Conservation (phyloP, 2,888 invertebrate genomes). For the Hydroisotoma schaefferi region DNA sequence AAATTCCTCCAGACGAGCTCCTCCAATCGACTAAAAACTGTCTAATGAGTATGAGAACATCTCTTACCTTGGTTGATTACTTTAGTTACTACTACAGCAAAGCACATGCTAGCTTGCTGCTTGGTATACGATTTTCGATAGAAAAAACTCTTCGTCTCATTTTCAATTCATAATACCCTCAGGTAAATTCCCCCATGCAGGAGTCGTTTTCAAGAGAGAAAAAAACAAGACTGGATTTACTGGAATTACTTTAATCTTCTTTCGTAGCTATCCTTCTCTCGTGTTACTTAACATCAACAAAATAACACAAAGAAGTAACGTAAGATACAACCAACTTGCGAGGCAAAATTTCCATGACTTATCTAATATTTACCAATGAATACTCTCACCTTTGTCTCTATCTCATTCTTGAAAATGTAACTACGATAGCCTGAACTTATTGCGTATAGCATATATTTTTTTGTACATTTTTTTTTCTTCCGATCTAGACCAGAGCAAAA, state of each 20-base stretch:
- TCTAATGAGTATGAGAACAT: background rate
- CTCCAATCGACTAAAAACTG: too few species aligned
- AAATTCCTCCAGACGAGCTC: too few species aligned
- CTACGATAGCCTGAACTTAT: too few species aligned
- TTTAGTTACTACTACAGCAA: background rate
- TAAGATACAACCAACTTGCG: background rate
- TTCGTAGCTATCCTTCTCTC: too few species aligned
- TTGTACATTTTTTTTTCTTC: too few species aligned
- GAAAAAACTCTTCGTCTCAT: too few species aligned
- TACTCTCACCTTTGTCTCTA: background rate
- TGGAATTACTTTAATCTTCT: constrained; percentile 2
- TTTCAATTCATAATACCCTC: background rate
- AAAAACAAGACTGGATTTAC: background rate
- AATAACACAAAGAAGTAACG: background rate
- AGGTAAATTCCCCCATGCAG: constrained; percentile 2
- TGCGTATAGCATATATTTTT: too few species aligned
- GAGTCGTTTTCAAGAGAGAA: background rate
- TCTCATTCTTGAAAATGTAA: too few species aligned
- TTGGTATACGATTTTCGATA: too few species aligned
- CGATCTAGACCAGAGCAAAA: too few species aligned
- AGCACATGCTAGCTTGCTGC: too few species aligned
- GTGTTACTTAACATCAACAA: constrained; percentile 3
- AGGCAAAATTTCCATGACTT: background rate
- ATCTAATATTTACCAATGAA: background rate
- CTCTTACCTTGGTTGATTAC: background rate